A percentile compares a stretch with the other conserved stretches of the same genome.
Conservation (phyloP, 2,113 vertebrate species). For the Climacteris rufus region DNA sequence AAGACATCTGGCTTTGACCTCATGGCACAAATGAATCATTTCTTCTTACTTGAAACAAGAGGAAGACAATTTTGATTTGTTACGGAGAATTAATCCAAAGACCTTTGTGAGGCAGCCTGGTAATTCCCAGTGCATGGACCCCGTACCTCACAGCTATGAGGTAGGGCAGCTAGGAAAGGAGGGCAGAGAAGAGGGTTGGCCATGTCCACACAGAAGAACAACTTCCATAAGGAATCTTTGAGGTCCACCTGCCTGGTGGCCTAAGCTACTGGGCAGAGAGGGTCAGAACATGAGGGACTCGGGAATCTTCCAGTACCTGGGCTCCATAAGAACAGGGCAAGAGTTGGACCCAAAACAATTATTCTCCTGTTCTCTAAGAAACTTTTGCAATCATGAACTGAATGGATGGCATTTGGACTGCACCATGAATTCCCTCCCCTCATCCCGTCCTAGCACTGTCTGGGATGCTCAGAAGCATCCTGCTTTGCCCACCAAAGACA, state of each 20-base stretch:
- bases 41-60: neutral
- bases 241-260: neutral
- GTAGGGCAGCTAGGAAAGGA: no score
- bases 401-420: neutral
- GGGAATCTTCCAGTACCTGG: neutral
- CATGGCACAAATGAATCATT: neutral
- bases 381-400: neutral
- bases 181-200: neutral
- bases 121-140: neutral
- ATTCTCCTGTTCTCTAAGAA: neutral
- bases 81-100: neutral
- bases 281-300: rapidly evolving
- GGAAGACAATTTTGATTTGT: neutral
- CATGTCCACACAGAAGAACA: neutral
- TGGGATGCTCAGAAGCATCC: neutral
- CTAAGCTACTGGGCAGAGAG: neutral
- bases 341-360: neutral
- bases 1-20: neutral
- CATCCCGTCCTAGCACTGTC: neutral
- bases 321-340: neutral
- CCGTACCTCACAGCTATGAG: neutral
- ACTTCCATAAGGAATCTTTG: neutral
- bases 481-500: neutral
- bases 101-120: neutral
- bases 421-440: neutral